phyloP scores from a whole-genome alignment of 2,888 invertebrate genomes.

The Hipparchia semele region DNA sequence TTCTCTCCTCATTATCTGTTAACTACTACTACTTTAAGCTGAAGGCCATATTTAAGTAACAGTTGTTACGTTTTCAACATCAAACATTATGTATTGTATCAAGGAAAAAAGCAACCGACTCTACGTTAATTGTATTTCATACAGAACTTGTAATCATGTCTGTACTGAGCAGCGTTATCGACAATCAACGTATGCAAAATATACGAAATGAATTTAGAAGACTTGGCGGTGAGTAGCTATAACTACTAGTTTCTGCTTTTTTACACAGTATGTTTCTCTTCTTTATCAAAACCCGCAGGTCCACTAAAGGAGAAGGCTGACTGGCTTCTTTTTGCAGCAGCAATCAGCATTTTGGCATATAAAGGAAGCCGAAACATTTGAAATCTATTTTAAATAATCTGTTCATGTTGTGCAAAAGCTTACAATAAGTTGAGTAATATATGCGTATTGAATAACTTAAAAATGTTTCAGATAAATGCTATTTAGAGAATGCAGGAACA shows the following conservation, averaged over 20 bases:
- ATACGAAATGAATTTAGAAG: constrained; percentile 72
- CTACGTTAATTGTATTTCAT: constrained; percentile 13
- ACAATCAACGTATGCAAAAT: constrained; percentile 62
- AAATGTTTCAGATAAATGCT: constrained; percentile 85
- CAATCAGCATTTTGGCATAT: too few species aligned
- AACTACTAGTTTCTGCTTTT: not conserved
- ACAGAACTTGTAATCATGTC: constrained; percentile 51
- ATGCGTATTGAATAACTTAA: not conserved
- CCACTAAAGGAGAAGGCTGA: too few species aligned
- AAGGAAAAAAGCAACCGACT: constrained; percentile 6
- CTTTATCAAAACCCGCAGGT: too few species aligned
- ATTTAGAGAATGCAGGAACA: constrained; percentile 95
- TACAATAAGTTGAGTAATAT: too few species aligned
- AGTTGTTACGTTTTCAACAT: constrained; percentile 35
- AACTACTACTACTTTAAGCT: constrained; percentile 25
- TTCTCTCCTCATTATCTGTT: constrained; percentile 27
- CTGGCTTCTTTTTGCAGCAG: too few species aligned
- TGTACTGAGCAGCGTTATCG: constrained; percentile 68
- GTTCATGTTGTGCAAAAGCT: too few species aligned
- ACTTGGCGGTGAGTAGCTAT: constrained; percentile 64
- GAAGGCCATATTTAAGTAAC: constrained; percentile 34
- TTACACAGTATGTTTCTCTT: not conserved
- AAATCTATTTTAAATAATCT: not conserved
- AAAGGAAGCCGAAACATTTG: too few species aligned
- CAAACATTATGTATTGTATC: constrained; percentile 29